Conservation (phyloP, 2,888 invertebrate species). For the Aspidapion aeneum region DNA sequence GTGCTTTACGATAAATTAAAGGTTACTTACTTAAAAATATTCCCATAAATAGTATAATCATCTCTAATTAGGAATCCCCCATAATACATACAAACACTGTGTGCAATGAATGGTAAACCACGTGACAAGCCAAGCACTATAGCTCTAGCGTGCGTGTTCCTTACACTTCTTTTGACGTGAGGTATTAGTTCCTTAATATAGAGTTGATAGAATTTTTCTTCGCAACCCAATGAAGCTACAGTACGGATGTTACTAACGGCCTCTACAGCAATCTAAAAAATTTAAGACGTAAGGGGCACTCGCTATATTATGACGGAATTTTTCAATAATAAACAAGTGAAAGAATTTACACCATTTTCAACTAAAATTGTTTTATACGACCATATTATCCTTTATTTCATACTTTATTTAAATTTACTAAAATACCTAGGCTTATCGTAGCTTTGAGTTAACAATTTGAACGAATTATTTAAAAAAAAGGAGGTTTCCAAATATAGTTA, state of each 20-base stretch:
- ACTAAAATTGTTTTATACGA: too few relatives aligned
- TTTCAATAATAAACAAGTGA: too few relatives aligned
- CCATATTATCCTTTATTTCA: too few relatives aligned
- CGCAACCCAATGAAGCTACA: slow-evolving; percentile 69
- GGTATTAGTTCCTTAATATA: slow-evolving; percentile 60
- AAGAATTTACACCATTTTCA: too few relatives aligned
- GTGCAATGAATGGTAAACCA: slow-evolving; percentile 68
- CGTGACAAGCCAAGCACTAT: slow-evolving; percentile 69
- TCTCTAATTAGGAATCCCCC: slow-evolving; percentile 66
- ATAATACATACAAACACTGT: slow-evolving; percentile 68
- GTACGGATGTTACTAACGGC: slow-evolving; percentile 76
- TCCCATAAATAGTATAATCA: slow-evolving; percentile 55
- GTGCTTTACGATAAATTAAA: too few relatives aligned
- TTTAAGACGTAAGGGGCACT: too few relatives aligned
- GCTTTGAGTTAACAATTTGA: too few relatives aligned
- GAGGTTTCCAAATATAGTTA: too few relatives aligned
- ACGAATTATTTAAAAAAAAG: too few relatives aligned
- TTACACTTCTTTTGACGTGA: slow-evolving; percentile 57
- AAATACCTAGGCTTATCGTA: too few relatives aligned
- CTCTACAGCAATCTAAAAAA: slow-evolving; percentile 65
- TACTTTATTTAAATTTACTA: too few relatives aligned
- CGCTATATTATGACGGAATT: too few relatives aligned
- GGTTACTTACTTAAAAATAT: slow-evolving; percentile 68
- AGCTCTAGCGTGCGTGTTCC: slow-evolving; percentile 63
- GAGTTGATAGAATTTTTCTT: slow-evolving; percentile 61